These are phyloP conservation scores for Apostichopus leukothele DNA, from an alignment of 53 echinoderm and acorn worm genomes.

Conservation along the genomic window DNA sequence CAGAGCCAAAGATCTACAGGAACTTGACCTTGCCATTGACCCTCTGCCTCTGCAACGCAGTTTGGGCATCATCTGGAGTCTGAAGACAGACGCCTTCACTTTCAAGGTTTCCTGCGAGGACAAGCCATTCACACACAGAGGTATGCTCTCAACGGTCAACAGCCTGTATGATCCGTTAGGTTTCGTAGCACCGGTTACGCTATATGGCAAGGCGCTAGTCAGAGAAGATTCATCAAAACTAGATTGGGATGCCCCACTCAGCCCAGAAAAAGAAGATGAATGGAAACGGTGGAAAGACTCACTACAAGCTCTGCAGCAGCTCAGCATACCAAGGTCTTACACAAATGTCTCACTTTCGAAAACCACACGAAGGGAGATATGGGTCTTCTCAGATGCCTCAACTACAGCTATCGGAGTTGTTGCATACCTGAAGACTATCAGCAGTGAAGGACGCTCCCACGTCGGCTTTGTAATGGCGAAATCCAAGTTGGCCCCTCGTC, in stretches of 20 bases:
- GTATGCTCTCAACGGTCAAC: constrained; percentile 57
- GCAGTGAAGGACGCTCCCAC: neutral
- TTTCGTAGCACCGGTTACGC: constrained; percentile 49
- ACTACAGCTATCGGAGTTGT: constrained; percentile 53
- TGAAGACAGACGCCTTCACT: constrained; percentile 55
- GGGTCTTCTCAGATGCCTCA: constrained; percentile 65
- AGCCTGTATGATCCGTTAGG: constrained; percentile 60
- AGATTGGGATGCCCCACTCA: constrained; percentile 53
- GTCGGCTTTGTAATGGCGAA: constrained; percentile 45
- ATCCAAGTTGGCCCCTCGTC: constrained; percentile 57
- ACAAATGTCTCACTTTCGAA: neutral
- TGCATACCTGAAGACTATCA: constrained; percentile 47
- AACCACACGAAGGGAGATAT: constrained; percentile 23
- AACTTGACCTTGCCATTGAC: constrained; percentile 46
- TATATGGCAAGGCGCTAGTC: constrained; percentile 49
- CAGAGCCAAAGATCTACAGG: constrained; percentile 54
- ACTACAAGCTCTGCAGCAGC: neutral
- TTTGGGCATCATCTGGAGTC: constrained; percentile 60
- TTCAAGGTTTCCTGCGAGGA: constrained; percentile 47
- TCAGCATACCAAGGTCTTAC: constrained; percentile 52
- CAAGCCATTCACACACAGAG: constrained; percentile 36
- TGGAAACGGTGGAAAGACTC: constrained; percentile 30
- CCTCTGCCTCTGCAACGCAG: constrained; percentile 53
- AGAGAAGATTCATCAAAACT: constrained; percentile 41
- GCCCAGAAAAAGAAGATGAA: neutral